Percentiles rank a stretch among this genome's conserved stretches.
phyloP scores from a whole-genome alignment of 2,888 invertebrate species.

The Andrena flavipes region DNA sequence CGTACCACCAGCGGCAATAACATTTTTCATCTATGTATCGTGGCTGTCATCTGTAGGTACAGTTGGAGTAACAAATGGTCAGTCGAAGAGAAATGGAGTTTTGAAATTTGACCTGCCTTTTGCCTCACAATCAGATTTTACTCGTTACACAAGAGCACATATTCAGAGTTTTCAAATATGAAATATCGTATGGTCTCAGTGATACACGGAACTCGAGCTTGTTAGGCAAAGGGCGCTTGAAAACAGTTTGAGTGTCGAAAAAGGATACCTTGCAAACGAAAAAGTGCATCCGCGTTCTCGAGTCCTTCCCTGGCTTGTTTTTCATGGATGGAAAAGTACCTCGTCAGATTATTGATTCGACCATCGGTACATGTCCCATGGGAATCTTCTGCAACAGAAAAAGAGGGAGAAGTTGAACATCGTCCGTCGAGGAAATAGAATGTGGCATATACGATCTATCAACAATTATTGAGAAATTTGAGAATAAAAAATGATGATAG shows the following conservation, averaged over 20 bases:
- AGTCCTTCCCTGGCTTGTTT: conserved; percentile 24
- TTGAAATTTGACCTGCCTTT: not conserved
- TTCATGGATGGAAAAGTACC: conserved; percentile 46
- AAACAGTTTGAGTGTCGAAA: not conserved
- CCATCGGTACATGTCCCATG: conserved; percentile 39
- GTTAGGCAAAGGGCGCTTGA: not conserved
- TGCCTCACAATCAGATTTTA: not conserved
- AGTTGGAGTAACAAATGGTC: too few species aligned
- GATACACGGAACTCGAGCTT: not conserved
- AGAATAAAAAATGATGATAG: not conserved
- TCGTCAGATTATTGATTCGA: conserved; percentile 47
- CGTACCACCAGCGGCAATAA: too few species aligned
- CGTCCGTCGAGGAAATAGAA: conserved; percentile 16
- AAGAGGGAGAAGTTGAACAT: conserved; percentile 39
- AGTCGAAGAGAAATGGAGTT: too few species aligned
- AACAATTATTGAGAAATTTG: not conserved
- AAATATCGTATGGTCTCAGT: not conserved
- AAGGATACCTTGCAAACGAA: not conserved
- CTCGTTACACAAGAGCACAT: not conserved
- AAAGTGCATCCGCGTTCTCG: not conserved
- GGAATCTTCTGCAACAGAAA: conserved; percentile 40
- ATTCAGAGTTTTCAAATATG: not conserved
- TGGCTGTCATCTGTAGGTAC: too few species aligned
- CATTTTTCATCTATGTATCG: too few species aligned
- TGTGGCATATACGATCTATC: not conserved